Conservation (phyloP, 2,797 vertebrate species). For the Sebastes trivittatus region DNA sequence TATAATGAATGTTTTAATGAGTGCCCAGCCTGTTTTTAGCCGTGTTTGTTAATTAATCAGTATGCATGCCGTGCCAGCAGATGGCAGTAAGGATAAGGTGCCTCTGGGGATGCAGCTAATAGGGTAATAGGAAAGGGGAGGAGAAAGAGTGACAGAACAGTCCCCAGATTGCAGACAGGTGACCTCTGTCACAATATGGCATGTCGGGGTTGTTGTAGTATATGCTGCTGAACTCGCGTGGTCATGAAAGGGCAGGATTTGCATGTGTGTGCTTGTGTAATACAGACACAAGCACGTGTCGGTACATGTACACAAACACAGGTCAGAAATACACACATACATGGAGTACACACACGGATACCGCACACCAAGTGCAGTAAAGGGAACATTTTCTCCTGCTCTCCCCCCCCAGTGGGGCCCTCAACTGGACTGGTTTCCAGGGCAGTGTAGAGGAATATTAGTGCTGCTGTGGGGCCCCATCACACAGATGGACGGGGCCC, state of each 20-base stretch:
- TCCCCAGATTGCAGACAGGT: constrained; percentile 57
- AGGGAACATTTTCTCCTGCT: constrained; percentile 11
- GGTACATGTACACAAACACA: constrained; percentile 15
- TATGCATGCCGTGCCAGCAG: constrained; percentile 71
- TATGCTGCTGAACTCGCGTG: constrained; percentile 34
- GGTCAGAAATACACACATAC: constrained; percentile 10
- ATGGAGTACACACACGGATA: neutral
- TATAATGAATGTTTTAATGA: constrained; percentile 59
- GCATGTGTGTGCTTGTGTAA: constrained; percentile 39
- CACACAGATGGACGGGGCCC: constrained; percentile 73
- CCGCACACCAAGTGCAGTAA: neutral
- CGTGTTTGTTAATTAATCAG: constrained; percentile 72
- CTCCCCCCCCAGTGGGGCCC: constrained; percentile 1
- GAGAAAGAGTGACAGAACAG: constrained; percentile 52
- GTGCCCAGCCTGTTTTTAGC: constrained; percentile 59
- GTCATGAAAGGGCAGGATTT: constrained; percentile 58
- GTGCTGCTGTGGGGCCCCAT: constrained; percentile 62
- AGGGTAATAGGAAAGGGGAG: constrained; percentile 50
- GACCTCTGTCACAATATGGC: constrained; percentile 62
- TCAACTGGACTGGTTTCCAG: constrained; percentile 54
- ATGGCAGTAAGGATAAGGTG: constrained; percentile 73
- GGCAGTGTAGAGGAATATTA: constrained; percentile 42
- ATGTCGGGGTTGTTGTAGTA: constrained; percentile 22
- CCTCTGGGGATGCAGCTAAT: constrained; percentile 68
- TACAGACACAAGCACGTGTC: constrained; percentile 5